Evolutionary conservation across 2,797 vertebrate species (phyloP), one percentile per base, ranked within the genome.

Genomic region (Rallus crepitans): DNA sequence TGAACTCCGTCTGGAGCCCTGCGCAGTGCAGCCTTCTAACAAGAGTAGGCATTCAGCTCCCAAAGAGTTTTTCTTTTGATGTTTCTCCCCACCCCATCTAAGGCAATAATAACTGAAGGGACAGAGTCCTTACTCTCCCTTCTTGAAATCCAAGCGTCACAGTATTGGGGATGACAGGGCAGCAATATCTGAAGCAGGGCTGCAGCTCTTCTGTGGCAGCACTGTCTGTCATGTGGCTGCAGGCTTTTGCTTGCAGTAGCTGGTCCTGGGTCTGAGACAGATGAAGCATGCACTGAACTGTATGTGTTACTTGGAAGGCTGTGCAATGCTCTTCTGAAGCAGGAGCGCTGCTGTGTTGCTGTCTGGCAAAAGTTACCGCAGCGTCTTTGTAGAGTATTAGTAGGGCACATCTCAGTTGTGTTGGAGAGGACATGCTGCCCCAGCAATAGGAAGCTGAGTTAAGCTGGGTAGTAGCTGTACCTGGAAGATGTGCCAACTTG

Each of bases 1-100:
- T 94, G 91, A 90, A 82, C 91, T 81, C 80, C 90, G 70, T 97
- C 91, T 96, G 94, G 91, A 96, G 94, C 96, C 94, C 87, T 94
- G 94, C 2, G 4, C 93, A 80, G 92, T 92, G 90, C 96, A 96
- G 86, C 95, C 81, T 89, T 95, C 86, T 87, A 81, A 95, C 64
- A 90, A 82, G 75, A 96, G 45, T 7, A 90, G 45, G 45, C 72
- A 52, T 95, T 92, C 68, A 92, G 50, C 63, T 94, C 85, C 91
- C 93, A 87, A 87, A 96, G 93, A 95, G 75, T 73, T 89, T 73
- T 89, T 76, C 63, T 85, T 76, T 31, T 82, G 27, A 82, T 6
- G 71, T 77, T 94, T 89, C 63, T 81, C 68, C 27, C 63, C 30
- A 28, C 39, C 15, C 60, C 33, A 11, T 89, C 81, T 56, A 90